Evolutionary conservation across 1,140 invertebrate species (phyloP), one percentile per base, ranked within the genome.

Genomic region (Episyrphus balteatus): DNA sequence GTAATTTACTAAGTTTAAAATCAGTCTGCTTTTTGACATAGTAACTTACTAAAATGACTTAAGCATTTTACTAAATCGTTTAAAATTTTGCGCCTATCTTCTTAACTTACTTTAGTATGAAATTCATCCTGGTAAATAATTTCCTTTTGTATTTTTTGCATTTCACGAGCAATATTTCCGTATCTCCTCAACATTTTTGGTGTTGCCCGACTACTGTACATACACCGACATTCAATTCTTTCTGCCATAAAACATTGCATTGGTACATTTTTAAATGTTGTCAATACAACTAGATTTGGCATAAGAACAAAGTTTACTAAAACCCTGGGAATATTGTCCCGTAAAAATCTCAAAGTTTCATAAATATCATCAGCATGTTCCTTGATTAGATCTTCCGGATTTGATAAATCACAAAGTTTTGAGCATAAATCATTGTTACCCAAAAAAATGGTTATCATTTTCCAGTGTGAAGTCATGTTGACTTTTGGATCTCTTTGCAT

Each of bases 351-450:
- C 14, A 66, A 54, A 7, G 61, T 51, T 14, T 49, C 42, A 0
- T 50, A 45, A 19, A 66, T 40, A 46, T 66, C 59, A 0, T 38
- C 17, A 13, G 55, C 63, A 37, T 66, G 63, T n/a, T 51, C 55
- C 1, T 51, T 46, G 10, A 66, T 39, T 8, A 61, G 47, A 13
- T 18, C 31, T 32, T 51, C 44, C 3, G 46, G 42, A 42, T 49
- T 42, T 13, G 50, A 51, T 47, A 61, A 42, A 47, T 66, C 73
- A 55, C 81, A 83, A 12, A 82, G 73, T 14, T 78, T 73, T 8
- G 62, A 50, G 57, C 84, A 87, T 42, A 87, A 74, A 54, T 88
- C 82, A 57, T 88, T 88, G 36, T 70, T 65, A 17, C 83, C 83
- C 15, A 84, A 76, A 56, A 82, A 77, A 1, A 85, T 52, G 0